Evolutionary conservation across 2,888 invertebrate genomes (phyloP), one percentile per base, ranked within the genome.

Genomic region (Chrysina gloriosa): DNA sequence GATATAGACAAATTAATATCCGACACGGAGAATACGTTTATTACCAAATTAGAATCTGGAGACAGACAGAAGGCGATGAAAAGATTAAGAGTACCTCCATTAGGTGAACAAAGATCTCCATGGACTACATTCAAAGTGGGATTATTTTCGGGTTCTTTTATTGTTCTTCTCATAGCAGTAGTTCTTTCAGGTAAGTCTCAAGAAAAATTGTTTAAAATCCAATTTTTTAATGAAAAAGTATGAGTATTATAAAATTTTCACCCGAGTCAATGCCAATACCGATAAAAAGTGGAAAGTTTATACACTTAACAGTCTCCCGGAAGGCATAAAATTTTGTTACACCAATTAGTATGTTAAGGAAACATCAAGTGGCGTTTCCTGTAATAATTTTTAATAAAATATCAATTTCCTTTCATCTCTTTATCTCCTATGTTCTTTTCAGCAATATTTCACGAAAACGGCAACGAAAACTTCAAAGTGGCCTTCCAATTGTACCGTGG

Each of bases 31-130:
- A 86, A 85, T 63, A 84, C 87, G 14, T 89, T 92, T 39, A 91
- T 90, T 0, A 86, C 87, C 72, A 90, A 90, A 73, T 84, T 91
- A 34, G 91, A 95, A 82, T 89, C 87, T 5, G 95, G 95, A 3
- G 92, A 95, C 80, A 84, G 95, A 54, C 91, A 92, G 77, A 90
- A 89, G 75, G 95, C 95, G 2, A 96, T 95, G 95, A 95, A 95
- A 81, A 85, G 94, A 39, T 84, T 96, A 19, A 83, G 94, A 63
- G 95, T 95, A 0, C 95, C 95, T 0, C 95, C 95, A 2, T 82
- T 96, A 23, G 94, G 93, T 9, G 95, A 95, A 82, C 90, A 92
- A 76, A 91, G 92, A 78, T 90, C 90, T 69, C 91, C 92, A 0
- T 92, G 92, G 90, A 93, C 92, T 2, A 93, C 93, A 0, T 94